Percentiles rank a stretch among this genome's conserved stretches.
These are phyloP conservation scores for Lepidocyrtinus sp. DNA, from an alignment of 2,888 invertebrate species.

Conservation along the genomic window DNA sequence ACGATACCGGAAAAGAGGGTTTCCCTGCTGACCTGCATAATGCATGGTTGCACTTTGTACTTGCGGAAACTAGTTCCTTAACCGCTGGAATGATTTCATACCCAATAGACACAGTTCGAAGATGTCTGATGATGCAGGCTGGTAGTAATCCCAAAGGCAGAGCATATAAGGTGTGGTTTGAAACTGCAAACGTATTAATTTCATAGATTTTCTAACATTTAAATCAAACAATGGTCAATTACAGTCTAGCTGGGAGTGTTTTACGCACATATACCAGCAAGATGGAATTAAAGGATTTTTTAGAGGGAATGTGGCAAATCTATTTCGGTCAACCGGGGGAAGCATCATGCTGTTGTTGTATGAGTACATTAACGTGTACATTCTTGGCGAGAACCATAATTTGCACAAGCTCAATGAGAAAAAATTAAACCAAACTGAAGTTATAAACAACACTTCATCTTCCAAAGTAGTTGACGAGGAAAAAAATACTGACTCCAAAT, in stretches of 20 bases:
- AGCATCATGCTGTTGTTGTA: conserved; percentile 58
- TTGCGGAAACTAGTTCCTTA: conserved; percentile 55
- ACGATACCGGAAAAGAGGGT: conserved; percentile 45
- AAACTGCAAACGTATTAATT: not conserved
- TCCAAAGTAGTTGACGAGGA: not conserved
- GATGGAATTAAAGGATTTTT: conserved; percentile 60
- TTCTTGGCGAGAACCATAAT: conserved; percentile 18
- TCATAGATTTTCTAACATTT: not conserved
- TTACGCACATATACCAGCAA: conserved; percentile 36
- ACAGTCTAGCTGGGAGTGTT: conserved; percentile 45
- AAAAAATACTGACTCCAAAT: no score
- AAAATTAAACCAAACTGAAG: no score
- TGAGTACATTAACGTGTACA: conserved; percentile 41
- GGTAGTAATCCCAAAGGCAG: not conserved
- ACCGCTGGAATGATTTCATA: conserved; percentile 57
- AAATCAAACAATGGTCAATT: no score
- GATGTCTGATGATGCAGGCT: conserved; percentile 62
- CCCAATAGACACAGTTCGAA: conserved; percentile 61
- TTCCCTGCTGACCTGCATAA: conserved; percentile 37
- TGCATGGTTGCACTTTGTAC: conserved; percentile 44
- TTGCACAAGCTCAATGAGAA: no score
- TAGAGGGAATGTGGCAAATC: conserved; percentile 49
- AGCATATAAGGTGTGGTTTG: not conserved
- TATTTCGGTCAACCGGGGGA: conserved; percentile 59
- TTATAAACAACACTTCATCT: not conserved